phyloP scores from a whole-genome alignment of 2,888 invertebrate species.

The Acleris cristana region DNA sequence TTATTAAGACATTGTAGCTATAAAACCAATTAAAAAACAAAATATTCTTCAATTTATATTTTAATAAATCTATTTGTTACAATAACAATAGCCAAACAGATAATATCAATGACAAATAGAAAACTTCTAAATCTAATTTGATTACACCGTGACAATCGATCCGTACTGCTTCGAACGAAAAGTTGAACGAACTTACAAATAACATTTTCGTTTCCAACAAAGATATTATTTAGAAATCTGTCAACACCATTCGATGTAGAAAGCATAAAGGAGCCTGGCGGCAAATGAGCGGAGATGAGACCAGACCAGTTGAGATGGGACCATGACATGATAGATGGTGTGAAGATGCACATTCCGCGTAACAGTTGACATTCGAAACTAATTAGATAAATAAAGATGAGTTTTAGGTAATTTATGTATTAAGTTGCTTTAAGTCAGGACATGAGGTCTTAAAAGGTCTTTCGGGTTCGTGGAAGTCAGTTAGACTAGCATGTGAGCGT shows the following conservation, averaged over 20 bases:
- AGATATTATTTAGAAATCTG: slow-evolving; percentile 56
- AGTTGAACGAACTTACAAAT: slow-evolving; percentile 35
- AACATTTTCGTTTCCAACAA: slow-evolving; percentile 41
- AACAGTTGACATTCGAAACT: not conserved
- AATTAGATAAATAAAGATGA: too few species aligned
- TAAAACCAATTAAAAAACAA: too few species aligned
- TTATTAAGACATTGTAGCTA: too few species aligned
- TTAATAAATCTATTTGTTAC: too few species aligned
- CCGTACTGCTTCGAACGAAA: slow-evolving; percentile 15
- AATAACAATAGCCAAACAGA: too few species aligned
- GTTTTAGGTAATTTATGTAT: too few species aligned
- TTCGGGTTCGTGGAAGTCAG: too few species aligned
- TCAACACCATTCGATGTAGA: slow-evolving; percentile 56
- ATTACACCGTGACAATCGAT: slow-evolving; percentile 31
- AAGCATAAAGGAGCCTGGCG: slow-evolving; percentile 61
- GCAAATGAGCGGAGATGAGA: slow-evolving; percentile 49
- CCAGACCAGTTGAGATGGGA: too few species aligned
- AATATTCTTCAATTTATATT: too few species aligned
- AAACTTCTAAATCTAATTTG: slow-evolving; percentile 18
- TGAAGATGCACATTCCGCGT: slow-evolving; percentile 1
- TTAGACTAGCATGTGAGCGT: too few species aligned
- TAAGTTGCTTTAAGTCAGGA: too few species aligned
- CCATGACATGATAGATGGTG: not conserved
- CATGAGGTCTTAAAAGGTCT: too few species aligned
- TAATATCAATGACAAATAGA: slow-evolving; percentile 3